Base-by-base conservation (phyloP, 1,140 invertebrate species). In the Lepidurus apus region DNA sequence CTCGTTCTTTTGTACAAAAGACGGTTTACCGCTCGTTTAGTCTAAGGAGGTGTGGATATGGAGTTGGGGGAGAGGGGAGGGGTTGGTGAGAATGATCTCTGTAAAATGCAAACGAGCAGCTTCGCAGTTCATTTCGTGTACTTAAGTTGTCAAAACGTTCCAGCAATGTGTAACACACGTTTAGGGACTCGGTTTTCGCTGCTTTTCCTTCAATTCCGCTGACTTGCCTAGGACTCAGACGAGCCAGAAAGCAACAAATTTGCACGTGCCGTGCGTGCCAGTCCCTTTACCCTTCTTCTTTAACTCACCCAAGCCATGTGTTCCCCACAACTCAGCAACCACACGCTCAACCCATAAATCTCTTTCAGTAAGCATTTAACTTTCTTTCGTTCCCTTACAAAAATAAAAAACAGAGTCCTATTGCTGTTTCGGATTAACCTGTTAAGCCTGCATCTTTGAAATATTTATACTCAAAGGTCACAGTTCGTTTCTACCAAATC, bases 201-300 rank as follows among this genome's bases (percentile, higher is more conserved):
- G 6, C 9, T 65, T 65, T 65, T 65, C 53, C 21, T 65, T 13
- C 53, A 65, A 11, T 65, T 65, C 17, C 53, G 53, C 53, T 65
- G 53, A 65, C 8, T 65, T 21, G 53, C 53, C 53, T 17, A 65
- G 53, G 53, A 21, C 53, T 65, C 21, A 9, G 21, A 21, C 53
- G 21, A 65, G 53, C 53, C 7, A 65, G 21, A 65, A 65, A 65
- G 53, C 53, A 65, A 65, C 53, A 65, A 65, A 65, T 65, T 65
- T 65, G 53, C 53, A 65, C 53, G 53, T 65, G 53, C 53, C 53
- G 53, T 65, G 53, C 53, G 53, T 65, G 53, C 53, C 53, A 65
- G 53, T 65, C 53, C 53, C n/a, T 13, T n/a, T 65, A 65, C 53
- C 21, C 53, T 17, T 65, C 21, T 65, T 7, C 17, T 7, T 7